These are phyloP conservation scores for Spilarctia lutea DNA, from an alignment of 2,888 invertebrate species.

Conservation along the genomic window DNA sequence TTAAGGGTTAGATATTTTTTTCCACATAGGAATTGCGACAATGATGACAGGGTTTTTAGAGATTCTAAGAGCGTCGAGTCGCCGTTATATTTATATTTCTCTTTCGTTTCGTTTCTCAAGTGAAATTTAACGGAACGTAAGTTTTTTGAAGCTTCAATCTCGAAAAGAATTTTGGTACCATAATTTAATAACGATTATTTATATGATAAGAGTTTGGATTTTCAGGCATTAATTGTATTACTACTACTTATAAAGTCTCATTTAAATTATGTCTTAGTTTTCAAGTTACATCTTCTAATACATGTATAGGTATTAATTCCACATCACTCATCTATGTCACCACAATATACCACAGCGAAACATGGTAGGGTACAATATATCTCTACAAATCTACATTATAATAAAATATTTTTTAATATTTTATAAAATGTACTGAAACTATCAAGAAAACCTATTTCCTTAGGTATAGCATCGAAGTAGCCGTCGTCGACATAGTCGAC, in stretches of 20 bases:
- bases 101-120: slow-evolving; percentile 19
- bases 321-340: too few species aligned
- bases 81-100: slow-evolving; percentile 16
- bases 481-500: too few species aligned
- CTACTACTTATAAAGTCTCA: neutral
- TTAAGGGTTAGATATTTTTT: slow-evolving; percentile 70
- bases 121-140: slow-evolving; percentile 6
- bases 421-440: slow-evolving; percentile 8
- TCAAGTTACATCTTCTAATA: neutral
- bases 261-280: neutral
- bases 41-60: slow-evolving; percentile 62
- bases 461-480: slow-evolving; percentile 63
- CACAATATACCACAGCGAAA: too few species aligned
- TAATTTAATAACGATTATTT: neutral
- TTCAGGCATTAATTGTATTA: neutral
- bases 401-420: neutral
- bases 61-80: slow-evolving; percentile 34
- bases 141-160: neutral
- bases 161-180: neutral
- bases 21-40: slow-evolving; percentile 61
- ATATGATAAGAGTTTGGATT: neutral
- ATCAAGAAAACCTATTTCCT: slow-evolving; percentile 64
- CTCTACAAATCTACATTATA: too few species aligned
- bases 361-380: too few species aligned
- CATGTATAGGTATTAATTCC: too few species aligned